Evolutionary conservation across 2,888 invertebrate species (phyloP).

Genomic region (Ophion obscuratus): DNA sequence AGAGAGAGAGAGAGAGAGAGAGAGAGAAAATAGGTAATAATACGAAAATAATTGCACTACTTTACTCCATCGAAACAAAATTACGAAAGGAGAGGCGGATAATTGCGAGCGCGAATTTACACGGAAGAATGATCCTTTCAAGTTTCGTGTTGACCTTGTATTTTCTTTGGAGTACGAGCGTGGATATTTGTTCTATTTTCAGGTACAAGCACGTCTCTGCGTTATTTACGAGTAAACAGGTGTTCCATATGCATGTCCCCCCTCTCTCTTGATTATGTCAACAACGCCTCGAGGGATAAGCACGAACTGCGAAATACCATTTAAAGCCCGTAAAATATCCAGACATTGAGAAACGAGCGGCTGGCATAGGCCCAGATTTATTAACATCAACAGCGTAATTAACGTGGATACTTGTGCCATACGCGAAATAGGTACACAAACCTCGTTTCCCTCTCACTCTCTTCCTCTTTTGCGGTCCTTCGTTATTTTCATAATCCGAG

Average conservation of each 20-base stretch:
- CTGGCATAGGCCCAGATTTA: constrained; percentile 41
- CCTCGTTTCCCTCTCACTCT: not conserved
- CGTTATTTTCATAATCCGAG: constrained; percentile 39
- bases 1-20: too few relatives aligned
- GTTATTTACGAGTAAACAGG: constrained; percentile 51
- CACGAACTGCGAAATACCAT: constrained; percentile 45
- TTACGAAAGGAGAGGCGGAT: too few relatives aligned
- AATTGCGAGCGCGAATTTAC: too few relatives aligned
- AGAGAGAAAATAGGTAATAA: too few relatives aligned
- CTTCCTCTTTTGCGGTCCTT: not conserved
- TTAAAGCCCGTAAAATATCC: constrained; percentile 38
- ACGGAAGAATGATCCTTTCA: not conserved
- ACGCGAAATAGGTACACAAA: constrained; percentile 10
- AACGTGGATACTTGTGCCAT: constrained; percentile 26
- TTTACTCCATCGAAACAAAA: too few relatives aligned
- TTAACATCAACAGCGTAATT: constrained; percentile 39
- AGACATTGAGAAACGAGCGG: constrained; percentile 17
- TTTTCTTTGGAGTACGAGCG: not conserved
- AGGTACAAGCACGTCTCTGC: constrained; percentile 36
- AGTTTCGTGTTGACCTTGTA: not conserved
- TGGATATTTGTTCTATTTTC: constrained; percentile 16
- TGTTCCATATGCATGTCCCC: constrained; percentile 25
- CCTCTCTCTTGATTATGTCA: constrained; percentile 40
- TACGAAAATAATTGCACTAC: too few relatives aligned
- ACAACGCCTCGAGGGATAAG: constrained; percentile 47